These are phyloP conservation scores for Parasteatoda tepidariorum DNA, from an alignment of 1,140 invertebrate genomes.

Conservation along the genomic window DNA sequence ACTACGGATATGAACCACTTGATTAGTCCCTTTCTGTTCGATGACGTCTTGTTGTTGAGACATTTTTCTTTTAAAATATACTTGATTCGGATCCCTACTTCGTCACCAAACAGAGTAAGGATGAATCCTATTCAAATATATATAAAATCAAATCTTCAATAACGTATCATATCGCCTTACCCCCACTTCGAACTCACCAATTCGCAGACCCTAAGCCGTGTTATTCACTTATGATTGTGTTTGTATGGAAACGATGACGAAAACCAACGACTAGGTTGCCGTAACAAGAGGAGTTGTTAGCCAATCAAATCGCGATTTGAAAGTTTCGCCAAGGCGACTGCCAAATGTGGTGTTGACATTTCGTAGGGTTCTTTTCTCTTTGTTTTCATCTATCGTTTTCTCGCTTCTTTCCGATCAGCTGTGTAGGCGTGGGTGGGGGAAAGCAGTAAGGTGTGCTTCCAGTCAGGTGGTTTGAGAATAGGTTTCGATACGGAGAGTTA, in stretches of 20 bases:
- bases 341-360: background rate
- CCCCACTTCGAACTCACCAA: background rate
- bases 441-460: background rate
- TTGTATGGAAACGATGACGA: conserved; percentile 23
- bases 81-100: background rate
- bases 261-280: conserved; percentile 24
- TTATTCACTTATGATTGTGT: conserved; percentile 8
- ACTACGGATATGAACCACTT: conserved; percentile 55
- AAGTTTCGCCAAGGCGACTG: background rate
- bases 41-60: conserved; percentile 53
- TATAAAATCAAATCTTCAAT: conserved; percentile 12
- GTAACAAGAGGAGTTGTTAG: conserved; percentile 7
- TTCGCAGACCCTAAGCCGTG: background rate
- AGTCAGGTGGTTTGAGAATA: background rate
- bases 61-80: conserved; percentile 37
- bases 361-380: background rate
- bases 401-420: background rate
- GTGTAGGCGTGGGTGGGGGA: background rate
- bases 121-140: background rate
- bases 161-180: conserved; percentile 26
- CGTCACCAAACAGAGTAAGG: conserved; percentile 38
- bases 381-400: background rate
- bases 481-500: background rate
- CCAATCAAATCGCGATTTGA: conserved; percentile 23
- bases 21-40: conserved; percentile 51